phyloP scores from a whole-genome alignment of 2,113 vertebrate species.

The Pseudonaja textilis region DNA sequence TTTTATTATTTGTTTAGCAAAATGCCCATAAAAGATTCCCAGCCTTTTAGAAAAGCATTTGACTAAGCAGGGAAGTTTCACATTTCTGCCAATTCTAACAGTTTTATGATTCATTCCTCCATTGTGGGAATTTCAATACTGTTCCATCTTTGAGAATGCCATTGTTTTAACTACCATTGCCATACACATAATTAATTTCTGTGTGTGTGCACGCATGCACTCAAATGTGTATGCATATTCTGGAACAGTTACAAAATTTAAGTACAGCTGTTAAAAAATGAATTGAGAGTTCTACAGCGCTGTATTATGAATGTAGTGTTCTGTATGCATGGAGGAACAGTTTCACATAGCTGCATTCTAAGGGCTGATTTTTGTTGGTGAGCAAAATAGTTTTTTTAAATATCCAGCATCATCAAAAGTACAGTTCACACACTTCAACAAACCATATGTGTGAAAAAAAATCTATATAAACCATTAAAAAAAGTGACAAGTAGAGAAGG shows the following conservation, averaged over 20 bases:
- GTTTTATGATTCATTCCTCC: background rate
- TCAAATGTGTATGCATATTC: background rate
- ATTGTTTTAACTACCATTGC: background rate
- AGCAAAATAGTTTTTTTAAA: background rate
- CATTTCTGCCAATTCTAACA: background rate
- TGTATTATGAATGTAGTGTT: background rate
- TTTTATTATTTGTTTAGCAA: background rate
- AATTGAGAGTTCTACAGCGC: background rate
- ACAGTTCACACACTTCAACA: background rate
- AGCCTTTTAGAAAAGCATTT: background rate
- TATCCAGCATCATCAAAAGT: background rate
- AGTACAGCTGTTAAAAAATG: background rate
- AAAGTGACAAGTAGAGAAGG: background rate
- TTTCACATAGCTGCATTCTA: background rate
- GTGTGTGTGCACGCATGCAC: background rate
- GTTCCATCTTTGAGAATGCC: background rate
- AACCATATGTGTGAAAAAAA: background rate
- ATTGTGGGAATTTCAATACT: background rate
- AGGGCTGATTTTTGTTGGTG: background rate
- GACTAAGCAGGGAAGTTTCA: background rate
- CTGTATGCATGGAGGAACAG: background rate
- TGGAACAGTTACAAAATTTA: background rate
- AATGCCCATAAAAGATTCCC: background rate
- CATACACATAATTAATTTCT: background rate
- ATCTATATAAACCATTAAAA: background rate